Conservation (phyloP, 2,113 vertebrate genomes). For the Danionella cerebrum region DNA sequence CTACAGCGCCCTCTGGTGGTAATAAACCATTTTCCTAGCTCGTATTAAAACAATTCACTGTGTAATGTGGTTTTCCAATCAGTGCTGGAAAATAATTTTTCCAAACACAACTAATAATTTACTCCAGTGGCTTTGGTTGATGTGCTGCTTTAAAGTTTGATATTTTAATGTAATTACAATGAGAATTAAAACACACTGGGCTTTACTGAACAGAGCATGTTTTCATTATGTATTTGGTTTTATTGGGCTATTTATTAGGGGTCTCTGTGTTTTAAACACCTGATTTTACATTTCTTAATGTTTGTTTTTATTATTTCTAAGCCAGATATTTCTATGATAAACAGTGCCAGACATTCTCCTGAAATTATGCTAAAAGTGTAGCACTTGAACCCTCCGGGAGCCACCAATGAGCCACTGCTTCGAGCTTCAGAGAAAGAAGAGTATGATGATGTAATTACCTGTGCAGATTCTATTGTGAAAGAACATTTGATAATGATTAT, state of each 20-base stretch:
- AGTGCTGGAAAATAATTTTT: not conserved
- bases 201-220: slow-evolving; percentile 43
- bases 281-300: slow-evolving; percentile 16
- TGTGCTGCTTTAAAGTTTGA: slow-evolving; percentile 33
- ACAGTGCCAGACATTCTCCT: slow-evolving; percentile 24
- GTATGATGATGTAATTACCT: slow-evolving; percentile 45
- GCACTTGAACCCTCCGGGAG: slow-evolving; percentile 41
- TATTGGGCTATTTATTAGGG: slow-evolving; percentile 31
- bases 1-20: slow-evolving; percentile 27
- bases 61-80: not conserved
- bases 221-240: slow-evolving; percentile 36
- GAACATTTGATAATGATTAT: slow-evolving; percentile 71
- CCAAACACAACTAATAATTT: not conserved
- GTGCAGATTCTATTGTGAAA: slow-evolving; percentile 51
- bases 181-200: slow-evolving; percentile 22
- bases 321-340: slow-evolving; percentile 20
- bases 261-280: slow-evolving; percentile 27
- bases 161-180: slow-evolving; percentile 12
- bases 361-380: slow-evolving; percentile 44
- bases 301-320: slow-evolving; percentile 9
- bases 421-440: slow-evolving; percentile 31
- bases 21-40: not conserved
- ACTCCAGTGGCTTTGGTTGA: slow-evolving; percentile 15
- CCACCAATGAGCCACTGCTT: slow-evolving; percentile 20
- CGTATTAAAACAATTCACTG: not conserved